Evolutionary conservation across 1,140 invertebrate genomes (phyloP), one percentile per base, ranked within the genome.

Genomic region (Mylabris phalerata): DNA sequence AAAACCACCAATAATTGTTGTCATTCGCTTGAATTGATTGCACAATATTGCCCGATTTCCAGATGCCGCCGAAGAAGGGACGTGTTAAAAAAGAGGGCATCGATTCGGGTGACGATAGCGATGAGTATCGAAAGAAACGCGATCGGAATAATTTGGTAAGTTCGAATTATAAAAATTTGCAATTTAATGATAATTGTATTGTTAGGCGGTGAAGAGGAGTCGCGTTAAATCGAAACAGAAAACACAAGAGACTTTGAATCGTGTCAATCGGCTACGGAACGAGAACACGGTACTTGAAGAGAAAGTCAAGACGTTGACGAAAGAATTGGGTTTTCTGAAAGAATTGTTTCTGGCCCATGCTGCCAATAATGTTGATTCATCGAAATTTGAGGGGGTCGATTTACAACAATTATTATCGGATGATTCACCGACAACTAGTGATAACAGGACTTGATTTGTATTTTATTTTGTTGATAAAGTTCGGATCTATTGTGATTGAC

Each of bases 281-380:
- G 92, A 95, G 72, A 95, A 95, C 75, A 86, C 90, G 73, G 78
- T 85, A 57, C 74, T 96, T 13, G 85, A 92, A 73, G 87, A 90
- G 65, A 93, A 92, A 76, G 88, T 95, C 3, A 88, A 92, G 71
- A 84, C 87, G 61, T 76, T 95, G 5, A 86, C 85, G 24, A 90
- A 92, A 72, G 91, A 95, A 73, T 75, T 95, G 3, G 84, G 84
- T 45, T 90, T 95, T 67, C 75, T 95, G 1, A 93, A 93, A 74
- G 87, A 92, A 69, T 77, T 95, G n/a, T 93, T 94, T 65, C 73
- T 90, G 46, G 86, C 87, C 19, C 87, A 90, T 76, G 86, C 87
- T 57, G 84, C 87, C 73, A 83, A 80, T 61, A 69, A 62, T 60
- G 62, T 62, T 1, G 66, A 71, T 59, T 57, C 62, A 46, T 65